Conservation (phyloP, 2,113 vertebrate species). For the Asarcornis scutulata region DNA sequence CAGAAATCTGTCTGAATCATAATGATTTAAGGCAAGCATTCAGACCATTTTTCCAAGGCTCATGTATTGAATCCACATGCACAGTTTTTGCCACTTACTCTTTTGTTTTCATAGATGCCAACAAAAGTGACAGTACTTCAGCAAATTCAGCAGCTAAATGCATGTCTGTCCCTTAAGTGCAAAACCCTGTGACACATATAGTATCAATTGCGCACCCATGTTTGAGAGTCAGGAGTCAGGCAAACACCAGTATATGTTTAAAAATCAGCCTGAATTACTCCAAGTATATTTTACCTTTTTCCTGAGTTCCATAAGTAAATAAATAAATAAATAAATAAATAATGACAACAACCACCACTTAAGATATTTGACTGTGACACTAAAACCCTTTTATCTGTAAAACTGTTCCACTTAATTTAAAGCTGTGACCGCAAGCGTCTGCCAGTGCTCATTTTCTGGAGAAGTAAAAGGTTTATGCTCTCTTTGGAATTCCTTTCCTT, state of each 20-base stretch:
- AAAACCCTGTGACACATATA: background rate
- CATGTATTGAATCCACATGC: background rate
- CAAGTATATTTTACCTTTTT: background rate
- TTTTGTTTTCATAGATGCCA: rapidly evolving
- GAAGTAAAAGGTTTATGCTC: constrained; percentile 8
- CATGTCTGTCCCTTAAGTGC: rapidly evolving
- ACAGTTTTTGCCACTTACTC: background rate
- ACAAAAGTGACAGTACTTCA: background rate
- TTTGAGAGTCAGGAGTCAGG: background rate
- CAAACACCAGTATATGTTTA: background rate
- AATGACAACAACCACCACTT: background rate
- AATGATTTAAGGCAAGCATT: background rate
- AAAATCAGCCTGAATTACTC: background rate
- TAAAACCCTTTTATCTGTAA: background rate
- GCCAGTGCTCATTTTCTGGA: background rate
- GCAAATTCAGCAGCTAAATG: background rate
- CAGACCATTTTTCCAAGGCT: background rate
- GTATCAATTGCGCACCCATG: background rate
- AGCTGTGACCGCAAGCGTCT: background rate
- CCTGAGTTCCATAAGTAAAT: background rate
- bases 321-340: background rate
- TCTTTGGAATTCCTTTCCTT: background rate
- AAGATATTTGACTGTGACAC: background rate
- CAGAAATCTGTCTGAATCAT: background rate
- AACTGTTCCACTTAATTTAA: background rate